A percentile compares a stretch with the other conserved stretches of the same genome.
These are phyloP conservation scores for Lithophane ornitopus DNA, from an alignment of 2,888 invertebrate species.

Conservation along the genomic window DNA sequence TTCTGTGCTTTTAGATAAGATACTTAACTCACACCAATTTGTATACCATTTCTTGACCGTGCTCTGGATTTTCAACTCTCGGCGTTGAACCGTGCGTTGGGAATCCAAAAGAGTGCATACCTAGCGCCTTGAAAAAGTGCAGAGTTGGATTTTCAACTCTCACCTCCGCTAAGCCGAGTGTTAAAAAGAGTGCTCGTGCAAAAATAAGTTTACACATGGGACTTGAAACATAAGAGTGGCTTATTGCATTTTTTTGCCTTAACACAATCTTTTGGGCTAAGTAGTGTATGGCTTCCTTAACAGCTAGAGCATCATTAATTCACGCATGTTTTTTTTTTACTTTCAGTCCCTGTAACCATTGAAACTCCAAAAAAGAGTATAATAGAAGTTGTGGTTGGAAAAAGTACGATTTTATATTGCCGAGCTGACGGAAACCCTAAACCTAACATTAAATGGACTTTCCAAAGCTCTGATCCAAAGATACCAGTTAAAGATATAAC, in stretches of 20 bases:
- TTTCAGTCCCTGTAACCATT: constrained; percentile 54
- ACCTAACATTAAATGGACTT: constrained; percentile 74
- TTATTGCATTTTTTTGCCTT: background rate
- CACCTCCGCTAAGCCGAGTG: no score
- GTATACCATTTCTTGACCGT: no score
- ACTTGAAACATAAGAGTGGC: background rate
- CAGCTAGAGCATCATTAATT: background rate
- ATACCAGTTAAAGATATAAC: constrained; percentile 42
- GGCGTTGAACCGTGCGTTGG: no score
- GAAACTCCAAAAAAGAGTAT: constrained; percentile 59
- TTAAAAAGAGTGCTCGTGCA: no score
- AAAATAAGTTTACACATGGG: no score
- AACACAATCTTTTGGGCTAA: background rate
- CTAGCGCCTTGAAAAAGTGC: no score
- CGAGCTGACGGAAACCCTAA: constrained; percentile 72
- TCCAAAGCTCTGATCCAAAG: constrained; percentile 50
- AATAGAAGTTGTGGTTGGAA: constrained; percentile 63
- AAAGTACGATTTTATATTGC: constrained; percentile 67
- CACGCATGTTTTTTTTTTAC: background rate
- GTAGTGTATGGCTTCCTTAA: background rate
- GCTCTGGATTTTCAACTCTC: no score
- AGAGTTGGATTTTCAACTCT: no score
- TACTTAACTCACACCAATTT: no score
- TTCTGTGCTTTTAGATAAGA: no score
- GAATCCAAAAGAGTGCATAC: no score